These are phyloP conservation scores for Anticlea derivata DNA, from an alignment of 2,888 invertebrate genomes.

Conservation along the genomic window DNA sequence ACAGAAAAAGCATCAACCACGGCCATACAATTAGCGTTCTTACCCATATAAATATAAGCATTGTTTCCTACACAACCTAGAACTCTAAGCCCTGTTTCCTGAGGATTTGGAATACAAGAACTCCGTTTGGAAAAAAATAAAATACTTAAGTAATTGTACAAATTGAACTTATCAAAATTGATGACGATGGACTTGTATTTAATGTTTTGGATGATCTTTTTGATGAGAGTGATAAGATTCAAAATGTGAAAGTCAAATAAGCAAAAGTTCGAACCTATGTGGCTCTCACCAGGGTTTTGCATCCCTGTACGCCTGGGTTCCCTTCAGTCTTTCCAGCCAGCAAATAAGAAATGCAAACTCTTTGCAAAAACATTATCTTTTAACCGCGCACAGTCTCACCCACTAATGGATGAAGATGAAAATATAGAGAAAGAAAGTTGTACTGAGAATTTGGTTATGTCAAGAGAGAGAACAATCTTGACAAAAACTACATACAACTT, in stretches of 20 bases:
- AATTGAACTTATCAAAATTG: slow-evolving; percentile 37
- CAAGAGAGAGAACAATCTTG: not conserved
- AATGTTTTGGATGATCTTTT: slow-evolving; percentile 45
- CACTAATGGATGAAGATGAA: slow-evolving; percentile 52
- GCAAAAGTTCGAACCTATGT: slow-evolving; percentile 82
- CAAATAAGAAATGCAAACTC: slow-evolving; percentile 81
- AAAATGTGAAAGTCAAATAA: slow-evolving; percentile 69
- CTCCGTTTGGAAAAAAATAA: slow-evolving; percentile 38
- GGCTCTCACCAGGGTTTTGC: slow-evolving; percentile 85
- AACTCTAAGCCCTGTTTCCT: slow-evolving; percentile 75
- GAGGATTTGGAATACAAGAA: slow-evolving; percentile 67
- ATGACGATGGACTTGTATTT: slow-evolving; percentile 30
- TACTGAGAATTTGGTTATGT: slow-evolving; percentile 36
- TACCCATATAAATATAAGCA: slow-evolving; percentile 51
- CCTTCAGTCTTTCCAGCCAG: slow-evolving; percentile 82
- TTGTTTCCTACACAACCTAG: slow-evolving; percentile 49
- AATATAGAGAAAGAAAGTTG: slow-evolving; percentile 46
- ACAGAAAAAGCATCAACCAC: slow-evolving; percentile 73
- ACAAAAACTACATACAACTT: slow-evolving; percentile 44
- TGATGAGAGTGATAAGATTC: slow-evolving; percentile 50
- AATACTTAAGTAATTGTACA: slow-evolving; percentile 35
- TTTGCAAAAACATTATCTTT: slow-evolving; percentile 81
- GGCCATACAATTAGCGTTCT: slow-evolving; percentile 70
- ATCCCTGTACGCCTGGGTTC: slow-evolving; percentile 83
- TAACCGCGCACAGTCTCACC: slow-evolving; percentile 57